Percentiles rank a stretch among this genome's conserved stretches.
These are phyloP conservation scores for Typhlichthys subterraneus DNA, from an alignment of 2,797 vertebrate species.

Conservation along the genomic window DNA sequence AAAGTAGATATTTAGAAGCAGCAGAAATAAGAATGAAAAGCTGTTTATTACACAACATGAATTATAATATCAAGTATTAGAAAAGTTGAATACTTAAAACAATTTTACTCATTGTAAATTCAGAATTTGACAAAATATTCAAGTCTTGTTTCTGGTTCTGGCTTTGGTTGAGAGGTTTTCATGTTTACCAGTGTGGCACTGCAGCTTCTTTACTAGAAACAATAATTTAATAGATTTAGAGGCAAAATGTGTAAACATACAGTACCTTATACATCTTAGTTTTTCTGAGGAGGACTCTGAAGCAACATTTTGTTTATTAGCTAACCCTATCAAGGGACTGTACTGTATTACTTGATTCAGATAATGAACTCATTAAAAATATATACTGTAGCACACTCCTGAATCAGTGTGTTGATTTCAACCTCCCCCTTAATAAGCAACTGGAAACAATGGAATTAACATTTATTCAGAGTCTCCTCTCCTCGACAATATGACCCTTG, in stretches of 20 bases:
- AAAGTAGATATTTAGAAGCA: no score
- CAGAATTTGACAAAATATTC: no score
- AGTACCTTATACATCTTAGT: conserved; percentile 38
- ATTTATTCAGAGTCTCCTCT: conserved; percentile 28
- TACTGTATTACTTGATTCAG: conserved; percentile 11
- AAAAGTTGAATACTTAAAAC: no score
- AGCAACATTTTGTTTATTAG: conserved; percentile 52
- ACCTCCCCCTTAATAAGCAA: conserved; percentile 22
- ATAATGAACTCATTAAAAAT: conserved; percentile 45
- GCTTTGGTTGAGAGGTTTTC: no score
- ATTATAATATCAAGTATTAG: no score
- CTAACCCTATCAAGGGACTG: conserved; percentile 31
- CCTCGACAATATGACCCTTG: conserved; percentile 31
- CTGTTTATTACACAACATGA: no score
- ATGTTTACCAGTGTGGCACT: no score
- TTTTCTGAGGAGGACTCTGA: conserved; percentile 38
- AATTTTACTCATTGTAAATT: no score
- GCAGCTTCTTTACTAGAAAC: no score
- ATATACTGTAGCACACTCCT: conserved; percentile 24
- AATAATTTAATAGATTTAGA: neutral
- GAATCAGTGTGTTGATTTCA: conserved; percentile 10
- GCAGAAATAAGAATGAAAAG: no score
- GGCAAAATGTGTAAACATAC: conserved; percentile 42
- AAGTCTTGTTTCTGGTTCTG: no score
- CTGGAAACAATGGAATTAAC: conserved; percentile 31